A percentile compares a stretch with the other conserved stretches of the same genome.
Evolutionary conservation across 2,888 invertebrate species (phyloP).

Genomic region (Brassicogethes aeneus): DNA sequence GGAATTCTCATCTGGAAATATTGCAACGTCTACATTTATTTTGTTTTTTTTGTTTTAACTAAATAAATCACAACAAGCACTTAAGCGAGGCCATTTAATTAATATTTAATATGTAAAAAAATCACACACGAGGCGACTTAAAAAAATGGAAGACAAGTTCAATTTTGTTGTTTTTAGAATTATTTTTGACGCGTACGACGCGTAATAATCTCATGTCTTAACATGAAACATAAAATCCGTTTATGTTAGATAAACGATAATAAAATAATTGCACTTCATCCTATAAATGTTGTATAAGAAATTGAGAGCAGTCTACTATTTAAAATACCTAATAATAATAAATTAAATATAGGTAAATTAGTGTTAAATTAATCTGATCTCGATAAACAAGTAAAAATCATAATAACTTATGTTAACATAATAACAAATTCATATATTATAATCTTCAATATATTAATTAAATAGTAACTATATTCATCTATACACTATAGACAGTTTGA

Average conservation of each 20-base stretch:
- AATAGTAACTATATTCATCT: slow-evolving; percentile 20
- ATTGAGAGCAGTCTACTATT: slow-evolving; percentile 15
- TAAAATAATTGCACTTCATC: background rate
- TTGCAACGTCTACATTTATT: background rate
- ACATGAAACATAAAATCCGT: no score
- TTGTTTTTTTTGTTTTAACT: background rate
- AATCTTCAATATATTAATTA: slow-evolving; percentile 29
- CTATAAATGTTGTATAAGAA: slow-evolving; percentile 12
- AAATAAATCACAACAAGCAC: slow-evolving; percentile 16
- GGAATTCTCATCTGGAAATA: slow-evolving; percentile 8
- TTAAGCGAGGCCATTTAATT: slow-evolving; percentile 18
- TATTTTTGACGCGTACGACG: no score
- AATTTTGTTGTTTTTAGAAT: slow-evolving; percentile 22
- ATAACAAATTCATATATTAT: slow-evolving; percentile 31
- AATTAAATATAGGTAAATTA: slow-evolving; percentile 7
- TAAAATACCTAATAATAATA: slow-evolving; percentile 11
- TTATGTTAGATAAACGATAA: no score
- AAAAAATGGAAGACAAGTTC: slow-evolving; percentile 24
- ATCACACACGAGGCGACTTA: slow-evolving; percentile 3
- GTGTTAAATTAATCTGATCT: slow-evolving; percentile 14
- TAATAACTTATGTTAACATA: slow-evolving; percentile 25
- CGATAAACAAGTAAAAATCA: slow-evolving; percentile 18
- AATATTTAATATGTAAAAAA: no score
- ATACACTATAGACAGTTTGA: slow-evolving; percentile 16
- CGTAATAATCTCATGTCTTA: no score